phyloP scores from a whole-genome alignment of 2,113 vertebrate species.

The Oryzias celebensis region DNA sequence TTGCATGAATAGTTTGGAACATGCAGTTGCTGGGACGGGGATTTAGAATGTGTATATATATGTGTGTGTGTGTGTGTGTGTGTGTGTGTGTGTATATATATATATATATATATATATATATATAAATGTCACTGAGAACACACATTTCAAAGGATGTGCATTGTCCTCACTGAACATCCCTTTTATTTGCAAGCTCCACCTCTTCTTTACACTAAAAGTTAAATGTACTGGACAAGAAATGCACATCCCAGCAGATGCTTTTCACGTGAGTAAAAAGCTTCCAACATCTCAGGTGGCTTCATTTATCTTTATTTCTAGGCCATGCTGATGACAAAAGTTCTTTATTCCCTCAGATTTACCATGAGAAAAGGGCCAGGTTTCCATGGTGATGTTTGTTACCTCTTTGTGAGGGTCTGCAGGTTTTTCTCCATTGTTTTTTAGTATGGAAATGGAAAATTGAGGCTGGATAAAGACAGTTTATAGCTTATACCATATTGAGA shows the following conservation, averaged over 20 bases:
- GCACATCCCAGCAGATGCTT: background rate
- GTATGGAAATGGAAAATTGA: constrained; percentile 10
- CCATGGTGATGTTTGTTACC: constrained; percentile 54
- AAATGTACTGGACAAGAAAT: background rate
- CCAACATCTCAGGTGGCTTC: background rate
- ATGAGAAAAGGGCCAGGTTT: constrained; percentile 44
- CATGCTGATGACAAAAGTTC: constrained; percentile 24
- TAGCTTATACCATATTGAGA: background rate
- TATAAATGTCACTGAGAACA: too few species aligned
- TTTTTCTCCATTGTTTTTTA: constrained; percentile 36
- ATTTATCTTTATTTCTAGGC: constrained; percentile 20
- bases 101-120: too few species aligned
- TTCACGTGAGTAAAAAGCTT: background rate
- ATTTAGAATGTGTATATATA: too few species aligned
- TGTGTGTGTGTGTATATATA: too few species aligned
- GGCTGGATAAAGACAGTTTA: constrained; percentile 4
- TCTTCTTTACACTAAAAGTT: too few species aligned
- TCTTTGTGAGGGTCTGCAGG: constrained; percentile 42
- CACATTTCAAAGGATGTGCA: too few species aligned
- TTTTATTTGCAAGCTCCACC: too few species aligned
- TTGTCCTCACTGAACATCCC: too few species aligned
- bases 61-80: too few species aligned
- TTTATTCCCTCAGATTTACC: constrained; percentile 35
- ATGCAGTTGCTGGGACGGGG: too few species aligned
- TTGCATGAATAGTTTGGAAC: too few species aligned